Evolutionary conservation across 1,140 invertebrate genomes (phyloP).

Genomic region (Drosophila nannoptera): DNA sequence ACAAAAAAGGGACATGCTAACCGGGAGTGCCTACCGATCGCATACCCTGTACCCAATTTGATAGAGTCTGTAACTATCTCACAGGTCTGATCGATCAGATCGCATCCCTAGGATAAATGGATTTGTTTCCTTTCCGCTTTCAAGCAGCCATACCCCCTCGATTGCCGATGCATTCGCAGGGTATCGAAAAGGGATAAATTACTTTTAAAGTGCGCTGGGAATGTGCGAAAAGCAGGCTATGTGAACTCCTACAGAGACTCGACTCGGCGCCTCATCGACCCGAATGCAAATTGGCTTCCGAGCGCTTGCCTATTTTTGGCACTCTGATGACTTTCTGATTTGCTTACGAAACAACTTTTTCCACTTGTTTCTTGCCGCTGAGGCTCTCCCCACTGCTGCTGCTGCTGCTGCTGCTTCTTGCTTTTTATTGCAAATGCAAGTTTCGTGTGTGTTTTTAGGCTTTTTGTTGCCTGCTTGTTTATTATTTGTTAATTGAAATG

Average conservation of each 20-base stretch:
- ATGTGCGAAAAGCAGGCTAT: slow-evolving; percentile 10
- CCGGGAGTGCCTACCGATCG: background rate
- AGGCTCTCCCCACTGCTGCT: too few species aligned
- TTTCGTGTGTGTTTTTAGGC: slow-evolving; percentile 47
- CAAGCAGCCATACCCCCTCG: background rate
- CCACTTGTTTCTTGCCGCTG: too few species aligned
- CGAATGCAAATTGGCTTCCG: slow-evolving; percentile 56
- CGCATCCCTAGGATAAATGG: too few species aligned
- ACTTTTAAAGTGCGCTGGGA: slow-evolving; percentile 68
- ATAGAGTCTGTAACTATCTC: background rate
- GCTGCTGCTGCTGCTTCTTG: too few species aligned
- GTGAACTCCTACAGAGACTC: slow-evolving; percentile 9
- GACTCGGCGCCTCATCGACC: slow-evolving; percentile 44
- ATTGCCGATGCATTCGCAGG: background rate
- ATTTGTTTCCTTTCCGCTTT: background rate
- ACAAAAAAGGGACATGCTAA: slow-evolving; percentile 1
- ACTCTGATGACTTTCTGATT: slow-evolving; percentile 74
- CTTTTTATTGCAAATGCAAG: slow-evolving; percentile 8
- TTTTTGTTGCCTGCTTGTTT: slow-evolving; percentile 67
- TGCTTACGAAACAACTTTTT: slow-evolving; percentile 65
- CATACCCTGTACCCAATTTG: background rate
- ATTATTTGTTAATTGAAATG: slow-evolving; percentile 78
- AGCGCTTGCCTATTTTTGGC: slow-evolving; percentile 48
- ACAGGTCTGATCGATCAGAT: too few species aligned
- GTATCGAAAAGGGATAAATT: slow-evolving; percentile 66